Evolutionary conservation across 2,888 invertebrate species (phyloP).

Genomic region (Dynastes maya): DNA sequence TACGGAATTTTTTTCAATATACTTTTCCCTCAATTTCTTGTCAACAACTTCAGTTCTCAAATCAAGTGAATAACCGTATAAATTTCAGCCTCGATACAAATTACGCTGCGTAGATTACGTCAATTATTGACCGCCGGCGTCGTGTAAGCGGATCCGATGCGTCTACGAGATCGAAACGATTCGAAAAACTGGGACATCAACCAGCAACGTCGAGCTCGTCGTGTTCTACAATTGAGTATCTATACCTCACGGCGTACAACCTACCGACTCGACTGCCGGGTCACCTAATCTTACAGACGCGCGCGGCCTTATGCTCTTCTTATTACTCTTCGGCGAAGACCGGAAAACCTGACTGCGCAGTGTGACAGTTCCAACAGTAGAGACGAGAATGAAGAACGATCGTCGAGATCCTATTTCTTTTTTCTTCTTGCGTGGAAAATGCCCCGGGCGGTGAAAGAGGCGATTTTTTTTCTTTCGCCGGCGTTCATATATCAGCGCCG

Average conservation of each 20-base stretch:
- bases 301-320: constrained; percentile 32
- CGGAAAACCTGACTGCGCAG: constrained; percentile 24
- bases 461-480: constrained; percentile 11
- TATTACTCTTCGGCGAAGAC: constrained; percentile 30
- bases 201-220: neutral
- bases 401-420: constrained; percentile 8
- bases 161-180: constrained; percentile 32
- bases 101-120: constrained; percentile 2
- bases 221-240: constrained; percentile 22
- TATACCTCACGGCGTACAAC: neutral
- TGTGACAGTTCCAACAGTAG: constrained; percentile 16
- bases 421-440: constrained; percentile 25
- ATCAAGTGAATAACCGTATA: neutral
- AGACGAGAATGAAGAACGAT: constrained; percentile 32
- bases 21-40: no score
- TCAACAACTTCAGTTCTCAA: no score
- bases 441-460: constrained; percentile 45
- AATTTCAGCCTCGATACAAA: neutral
- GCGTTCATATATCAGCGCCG: neutral
- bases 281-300: constrained; percentile 20
- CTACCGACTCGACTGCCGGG: constrained; percentile 32
- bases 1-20: no score
- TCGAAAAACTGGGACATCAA: constrained; percentile 40
- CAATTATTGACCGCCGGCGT: neutral
- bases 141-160: constrained; percentile 28